Base-by-base conservation (phyloP, 1,140 invertebrate genomes). In the Drosophila nannoptera region DNA sequence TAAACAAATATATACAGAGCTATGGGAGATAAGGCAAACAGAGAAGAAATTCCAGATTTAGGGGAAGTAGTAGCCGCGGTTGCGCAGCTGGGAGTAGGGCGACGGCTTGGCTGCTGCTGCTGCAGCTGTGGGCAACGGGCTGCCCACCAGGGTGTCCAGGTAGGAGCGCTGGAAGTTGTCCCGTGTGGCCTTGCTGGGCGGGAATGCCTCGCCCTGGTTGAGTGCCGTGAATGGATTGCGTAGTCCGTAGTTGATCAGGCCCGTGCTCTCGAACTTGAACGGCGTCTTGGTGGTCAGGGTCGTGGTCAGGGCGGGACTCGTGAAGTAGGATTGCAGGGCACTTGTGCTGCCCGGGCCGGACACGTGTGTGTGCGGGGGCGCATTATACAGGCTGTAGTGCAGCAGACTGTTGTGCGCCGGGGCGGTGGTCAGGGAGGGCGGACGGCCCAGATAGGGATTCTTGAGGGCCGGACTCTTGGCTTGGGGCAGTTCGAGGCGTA, bases 401-500 rank as follows among this genome's bases (percentile, higher is more conserved):
- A 81, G 45, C 14, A 86, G 31, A 32, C 77, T 86, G 12, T 84
- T 84, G 53, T 87, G 78, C 7, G 72, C 55, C 29, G 70, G 56
- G 4, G 65, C 42, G 8, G 74, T 16, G 6, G 77, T 60, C 36
- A 82, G 14, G 6, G 68, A 16, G 2, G 70, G 33, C 0, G 54
- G 68, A 42, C 70, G 65, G 2, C 54, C 67, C 43, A 71, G 16
- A 16, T 75, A 16, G 1, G 68, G 61, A 43, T 16, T 75, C 29
- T 56, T 63, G n/a, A 38, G 7, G 31, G 12, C 11, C n/a, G 2
- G 32, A 6, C 40, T n/a, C 0, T 66, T 55, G 4, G 50, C n/a
- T n/a, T 61, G 62, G 4, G 80, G 75, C 49, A 89, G 43, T 8
- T 82, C 72, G 31, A 94, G 87, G 36, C 92, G 90, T 52, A 94